Conservation (phyloP, 2,797 vertebrate genomes). For the Tympanoctomys barrerae region DNA sequence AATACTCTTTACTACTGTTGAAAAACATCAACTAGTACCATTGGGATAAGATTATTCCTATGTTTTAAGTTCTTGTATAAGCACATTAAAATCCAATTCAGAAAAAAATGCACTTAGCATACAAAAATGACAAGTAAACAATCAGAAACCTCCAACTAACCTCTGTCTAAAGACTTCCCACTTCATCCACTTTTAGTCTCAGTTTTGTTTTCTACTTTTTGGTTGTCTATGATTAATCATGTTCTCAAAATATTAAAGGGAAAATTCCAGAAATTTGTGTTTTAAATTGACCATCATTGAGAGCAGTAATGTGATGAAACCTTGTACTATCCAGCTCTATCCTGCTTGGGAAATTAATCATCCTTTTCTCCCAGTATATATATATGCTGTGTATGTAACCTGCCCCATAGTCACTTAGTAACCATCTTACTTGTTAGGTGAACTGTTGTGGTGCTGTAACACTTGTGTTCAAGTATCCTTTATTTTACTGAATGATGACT, state of each 20-base stretch:
- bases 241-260: background rate
- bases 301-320: background rate
- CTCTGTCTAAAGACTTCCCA: background rate
- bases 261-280: background rate
- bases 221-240: background rate
- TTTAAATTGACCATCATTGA: background rate
- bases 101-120: background rate
- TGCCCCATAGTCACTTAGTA: background rate
- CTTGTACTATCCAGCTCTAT: background rate
- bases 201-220: background rate
- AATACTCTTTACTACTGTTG: background rate
- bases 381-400: accelerated
- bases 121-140: background rate
- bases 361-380: background rate
- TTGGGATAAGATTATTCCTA: background rate
- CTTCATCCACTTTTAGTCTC: background rate
- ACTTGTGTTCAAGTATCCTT: background rate
- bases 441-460: too few relatives aligned
- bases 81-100: background rate
- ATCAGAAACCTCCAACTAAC: background rate
- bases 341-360: background rate
- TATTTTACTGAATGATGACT: background rate
- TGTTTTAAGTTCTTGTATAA: background rate
- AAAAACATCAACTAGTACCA: background rate
- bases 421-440: background rate